These are phyloP conservation scores for Thymelicus lineola DNA, from an alignment of 2,888 invertebrate genomes.

Conservation along the genomic window DNA sequence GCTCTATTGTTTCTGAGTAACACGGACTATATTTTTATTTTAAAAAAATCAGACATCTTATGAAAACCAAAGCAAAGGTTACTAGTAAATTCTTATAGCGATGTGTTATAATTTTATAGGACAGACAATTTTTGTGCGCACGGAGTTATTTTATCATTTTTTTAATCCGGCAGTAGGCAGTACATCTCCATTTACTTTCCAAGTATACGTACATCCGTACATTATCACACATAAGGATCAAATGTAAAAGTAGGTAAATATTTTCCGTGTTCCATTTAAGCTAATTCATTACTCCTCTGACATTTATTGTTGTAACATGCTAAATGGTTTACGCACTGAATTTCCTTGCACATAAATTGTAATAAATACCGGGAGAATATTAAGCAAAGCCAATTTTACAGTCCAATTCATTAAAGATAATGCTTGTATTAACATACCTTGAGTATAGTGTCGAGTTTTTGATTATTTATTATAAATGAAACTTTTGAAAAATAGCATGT, in stretches of 20 bases:
- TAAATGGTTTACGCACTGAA: slow-evolving; percentile 19
- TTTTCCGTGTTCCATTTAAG: slow-evolving; percentile 16
- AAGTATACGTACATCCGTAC: background rate
- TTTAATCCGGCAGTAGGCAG: too few relatives aligned
- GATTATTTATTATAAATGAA: too few relatives aligned
- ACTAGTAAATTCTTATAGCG: too few relatives aligned
- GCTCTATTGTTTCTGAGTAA: too few relatives aligned
- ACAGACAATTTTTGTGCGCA: too few relatives aligned
- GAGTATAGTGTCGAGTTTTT: too few relatives aligned
- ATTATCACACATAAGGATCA: background rate
- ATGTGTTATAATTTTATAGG: too few relatives aligned
- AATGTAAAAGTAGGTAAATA: slow-evolving; percentile 19
- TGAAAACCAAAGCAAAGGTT: too few relatives aligned
- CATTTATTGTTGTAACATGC: slow-evolving; percentile 19
- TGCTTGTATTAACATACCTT: background rate
- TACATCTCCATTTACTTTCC: background rate
- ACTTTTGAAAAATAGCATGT: too few relatives aligned
- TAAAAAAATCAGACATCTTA: too few relatives aligned
- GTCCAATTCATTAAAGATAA: background rate
- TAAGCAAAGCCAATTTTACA: slow-evolving; percentile 14
- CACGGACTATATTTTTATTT: too few relatives aligned
- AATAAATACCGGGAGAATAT: slow-evolving; percentile 13
- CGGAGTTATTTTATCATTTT: too few relatives aligned
- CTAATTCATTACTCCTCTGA: slow-evolving; percentile 24
- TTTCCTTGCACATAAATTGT: slow-evolving; percentile 21